These are phyloP conservation scores for Endomychus coccineus DNA, from an alignment of 2,888 invertebrate genomes.

Conservation along the genomic window DNA sequence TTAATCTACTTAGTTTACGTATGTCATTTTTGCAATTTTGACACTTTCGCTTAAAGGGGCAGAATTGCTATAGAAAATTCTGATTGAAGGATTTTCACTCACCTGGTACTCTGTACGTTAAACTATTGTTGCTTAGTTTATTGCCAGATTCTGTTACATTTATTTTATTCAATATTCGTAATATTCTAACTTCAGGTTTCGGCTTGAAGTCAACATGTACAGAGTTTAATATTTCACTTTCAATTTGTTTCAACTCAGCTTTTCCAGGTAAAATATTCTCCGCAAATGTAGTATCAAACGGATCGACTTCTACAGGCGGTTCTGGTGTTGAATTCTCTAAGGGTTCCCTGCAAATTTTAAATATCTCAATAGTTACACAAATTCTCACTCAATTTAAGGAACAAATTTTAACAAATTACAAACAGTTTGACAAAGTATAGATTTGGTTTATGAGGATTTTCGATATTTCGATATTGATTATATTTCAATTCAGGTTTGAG, in stretches of 20 bases:
- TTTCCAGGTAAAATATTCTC: conserved; percentile 65
- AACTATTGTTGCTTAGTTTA: conserved; percentile 50
- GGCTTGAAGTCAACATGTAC: conserved; percentile 53
- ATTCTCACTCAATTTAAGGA: no score
- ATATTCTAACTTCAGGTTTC: conserved; percentile 50
- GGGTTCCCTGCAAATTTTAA: neutral
- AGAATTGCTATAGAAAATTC: no score
- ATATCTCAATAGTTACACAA: neutral
- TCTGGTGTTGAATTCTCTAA: no score
- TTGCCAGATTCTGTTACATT: conserved; percentile 59
- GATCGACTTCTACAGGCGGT: conserved; percentile 67
- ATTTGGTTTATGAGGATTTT: no score
- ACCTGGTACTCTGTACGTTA: conserved; percentile 34
- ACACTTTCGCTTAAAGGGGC: no score
- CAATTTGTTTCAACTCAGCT: conserved; percentile 52
- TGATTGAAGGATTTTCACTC: conserved; percentile 7
- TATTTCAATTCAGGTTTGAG: no score
- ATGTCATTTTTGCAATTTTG: no score
- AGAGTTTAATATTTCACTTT: conserved; percentile 49
- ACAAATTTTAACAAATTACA: no score
- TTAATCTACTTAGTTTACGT: no score
- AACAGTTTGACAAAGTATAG: no score
- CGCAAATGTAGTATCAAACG: conserved; percentile 80
- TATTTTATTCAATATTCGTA: conserved; percentile 35
- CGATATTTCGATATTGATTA: no score